phyloP scores from a whole-genome alignment of 2,113 vertebrate genomes.

The Cyprinodon brontotheroides region DNA sequence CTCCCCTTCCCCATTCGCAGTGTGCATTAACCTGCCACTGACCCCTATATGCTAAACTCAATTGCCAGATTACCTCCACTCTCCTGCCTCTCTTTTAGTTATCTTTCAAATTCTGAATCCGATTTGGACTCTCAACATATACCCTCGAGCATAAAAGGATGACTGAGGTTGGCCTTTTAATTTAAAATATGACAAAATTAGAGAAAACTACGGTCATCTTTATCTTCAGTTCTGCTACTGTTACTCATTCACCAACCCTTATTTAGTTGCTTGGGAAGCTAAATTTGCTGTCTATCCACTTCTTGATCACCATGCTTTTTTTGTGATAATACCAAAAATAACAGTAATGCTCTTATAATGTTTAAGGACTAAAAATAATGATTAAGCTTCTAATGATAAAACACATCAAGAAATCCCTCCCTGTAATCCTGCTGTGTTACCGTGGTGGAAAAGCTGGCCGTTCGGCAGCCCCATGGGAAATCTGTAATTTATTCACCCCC shows the following conservation, averaged over 20 bases:
- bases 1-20: slow-evolving; percentile 24
- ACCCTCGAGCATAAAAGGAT: slow-evolving; percentile 44
- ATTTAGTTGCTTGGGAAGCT: slow-evolving; percentile 9
- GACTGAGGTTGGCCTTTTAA: not conserved
- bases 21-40: slow-evolving; percentile 72
- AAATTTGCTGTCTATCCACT: slow-evolving; percentile 29
- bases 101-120: slow-evolving; percentile 56
- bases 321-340: slow-evolving; percentile 50
- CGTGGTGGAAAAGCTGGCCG: slow-evolving; percentile 57
- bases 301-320: slow-evolving; percentile 41
- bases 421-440: slow-evolving; percentile 67
- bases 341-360: slow-evolving; percentile 54
- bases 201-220: not conserved
- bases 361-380: slow-evolving; percentile 66
- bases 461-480: slow-evolving; percentile 67
- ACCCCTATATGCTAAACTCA: slow-evolving; percentile 73
- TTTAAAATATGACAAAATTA: not conserved
- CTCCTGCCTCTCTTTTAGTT: slow-evolving; percentile 60
- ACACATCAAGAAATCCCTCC: slow-evolving; percentile 64
- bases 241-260: not conserved
- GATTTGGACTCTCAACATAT: slow-evolving; percentile 59
- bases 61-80: slow-evolving; percentile 62
- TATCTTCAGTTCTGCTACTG: not conserved
- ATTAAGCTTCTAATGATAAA: slow-evolving; percentile 70
- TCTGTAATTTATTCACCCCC: slow-evolving; percentile 78